Evolutionary conservation across 2,113 vertebrate genomes (phyloP), one percentile per base, ranked within the genome.

Genomic region (Gasterosteus aculeatus): DNA sequence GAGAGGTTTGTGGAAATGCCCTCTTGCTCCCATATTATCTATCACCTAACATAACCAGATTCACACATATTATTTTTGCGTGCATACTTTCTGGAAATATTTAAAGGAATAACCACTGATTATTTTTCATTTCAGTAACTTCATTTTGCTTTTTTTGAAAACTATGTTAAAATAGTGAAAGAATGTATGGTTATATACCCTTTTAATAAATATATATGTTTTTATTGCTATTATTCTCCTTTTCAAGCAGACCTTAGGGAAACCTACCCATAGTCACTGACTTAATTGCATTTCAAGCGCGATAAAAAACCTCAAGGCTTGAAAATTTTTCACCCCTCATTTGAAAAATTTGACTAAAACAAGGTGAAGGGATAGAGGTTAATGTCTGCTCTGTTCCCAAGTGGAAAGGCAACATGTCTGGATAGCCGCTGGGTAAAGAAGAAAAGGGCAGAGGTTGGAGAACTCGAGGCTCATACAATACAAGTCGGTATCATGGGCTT

Each of bases 1-100:
- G 3, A n/a, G 60, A 87, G 71, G 84, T 86, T 89, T 80, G 80
- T 68, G 68, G 68, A 80, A 81, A 75, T 87, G 61, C 57, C 77
- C 80, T 80, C 44, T 56, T 71, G 60, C 57, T 74, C 76, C 69
- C 58, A 47, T 5, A 10, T 39, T 69, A 77, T 91, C 82, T 80
- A 78, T 87, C 80, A 75, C 62, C 66, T 71, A 29, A 31, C 69
- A 71, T 62, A 62, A 47, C 76, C 44, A 62, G 65, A 85, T 85
- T 72, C 73, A 33, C 60, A 46, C 66, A 62, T n/a, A 18, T 46
- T 65, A 22, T 51, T 42, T 51, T 56, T 46, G 14, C n/a, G 29
- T 57, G 2, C 35, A 77, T n/a, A 29, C 54, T 16, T 9, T 35
- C 60, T 33, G 18, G 57, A 69, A 66, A 73, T 16, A 26, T 33